Conservation (phyloP, 2,888 invertebrate genomes). For the Mythimna loreyi region DNA sequence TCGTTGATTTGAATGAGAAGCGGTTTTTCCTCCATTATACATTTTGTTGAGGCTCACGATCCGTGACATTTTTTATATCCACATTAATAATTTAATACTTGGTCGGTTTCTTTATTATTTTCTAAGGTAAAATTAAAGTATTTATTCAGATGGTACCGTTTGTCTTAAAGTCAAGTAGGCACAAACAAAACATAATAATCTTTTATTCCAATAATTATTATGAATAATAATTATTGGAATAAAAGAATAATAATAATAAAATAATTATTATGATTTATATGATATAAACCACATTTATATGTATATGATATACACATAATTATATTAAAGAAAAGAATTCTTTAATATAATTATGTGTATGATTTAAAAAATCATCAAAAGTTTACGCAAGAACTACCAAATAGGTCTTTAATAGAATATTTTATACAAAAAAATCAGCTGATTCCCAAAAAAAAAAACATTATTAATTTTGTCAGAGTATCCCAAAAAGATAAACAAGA, state of each 20-base stretch:
- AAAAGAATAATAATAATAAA: no score
- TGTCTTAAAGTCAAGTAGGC: not conserved
- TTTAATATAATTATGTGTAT: no score
- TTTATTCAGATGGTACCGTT: not conserved
- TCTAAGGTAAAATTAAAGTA: not conserved
- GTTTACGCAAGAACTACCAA: not conserved
- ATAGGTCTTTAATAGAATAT: not conserved
- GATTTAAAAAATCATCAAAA: not conserved
- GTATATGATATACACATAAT: no score
- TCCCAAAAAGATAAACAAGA: no score
- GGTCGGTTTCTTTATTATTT: not conserved
- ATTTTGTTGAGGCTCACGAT: not conserved
- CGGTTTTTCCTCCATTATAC: not conserved
- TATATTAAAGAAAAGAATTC: no score
- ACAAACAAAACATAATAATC: not conserved
- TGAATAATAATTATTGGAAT: no score
- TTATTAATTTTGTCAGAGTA: no score
- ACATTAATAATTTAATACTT: slow-evolving; percentile 17
- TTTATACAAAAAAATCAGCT: not conserved
- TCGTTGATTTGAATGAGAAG: slow-evolving; percentile 9
- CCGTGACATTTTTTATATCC: slow-evolving; percentile 10
- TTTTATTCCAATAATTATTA: not conserved
- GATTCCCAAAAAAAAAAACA: no score
- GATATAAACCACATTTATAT: no score
- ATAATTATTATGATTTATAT: no score